A percentile compares a stretch with the other conserved stretches of the same genome.
Conservation (phyloP, 2,888 invertebrate species). For the Disparrhopalites patrizii region DNA sequence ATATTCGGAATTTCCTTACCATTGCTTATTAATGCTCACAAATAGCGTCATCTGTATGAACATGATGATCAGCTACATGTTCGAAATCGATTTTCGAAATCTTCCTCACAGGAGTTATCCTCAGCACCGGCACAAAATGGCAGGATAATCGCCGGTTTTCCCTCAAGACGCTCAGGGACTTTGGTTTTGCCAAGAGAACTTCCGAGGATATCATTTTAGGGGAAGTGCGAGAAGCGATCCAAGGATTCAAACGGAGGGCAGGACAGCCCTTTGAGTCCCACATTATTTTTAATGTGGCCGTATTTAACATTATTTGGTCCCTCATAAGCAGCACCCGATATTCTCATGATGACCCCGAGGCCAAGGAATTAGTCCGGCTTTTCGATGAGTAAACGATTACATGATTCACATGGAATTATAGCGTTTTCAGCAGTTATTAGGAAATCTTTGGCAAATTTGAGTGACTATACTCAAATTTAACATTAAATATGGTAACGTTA, state of each 20-base stretch:
- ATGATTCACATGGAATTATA: too few relatives aligned
- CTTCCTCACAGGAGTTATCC: background rate
- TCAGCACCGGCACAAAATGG: conserved; percentile 8
- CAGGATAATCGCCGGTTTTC: conserved; percentile 8
- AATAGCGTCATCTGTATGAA: too few relatives aligned
- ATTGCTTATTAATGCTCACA: too few relatives aligned
- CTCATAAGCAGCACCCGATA: background rate
- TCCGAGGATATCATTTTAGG: background rate
- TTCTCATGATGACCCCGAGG: background rate
- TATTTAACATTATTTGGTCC: background rate
- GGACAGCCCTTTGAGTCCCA: background rate
- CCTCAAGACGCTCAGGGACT: background rate
- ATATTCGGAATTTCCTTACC: too few relatives aligned
- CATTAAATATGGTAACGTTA: too few relatives aligned
- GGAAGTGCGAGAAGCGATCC: background rate
- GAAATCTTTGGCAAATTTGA: too few relatives aligned
- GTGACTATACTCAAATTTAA: too few relatives aligned
- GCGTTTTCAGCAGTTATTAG: too few relatives aligned
- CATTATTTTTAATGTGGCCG: background rate
- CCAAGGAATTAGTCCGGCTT: background rate
- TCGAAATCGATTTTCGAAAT: too few relatives aligned
- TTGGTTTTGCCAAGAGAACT: background rate
- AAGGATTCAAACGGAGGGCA: background rate
- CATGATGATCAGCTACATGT: too few relatives aligned
- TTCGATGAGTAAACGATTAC: too few relatives aligned